Evolutionary conservation across 2,888 invertebrate genomes (phyloP), one percentile per base, ranked within the genome.

Genomic region (Asteroscopus sphinx): DNA sequence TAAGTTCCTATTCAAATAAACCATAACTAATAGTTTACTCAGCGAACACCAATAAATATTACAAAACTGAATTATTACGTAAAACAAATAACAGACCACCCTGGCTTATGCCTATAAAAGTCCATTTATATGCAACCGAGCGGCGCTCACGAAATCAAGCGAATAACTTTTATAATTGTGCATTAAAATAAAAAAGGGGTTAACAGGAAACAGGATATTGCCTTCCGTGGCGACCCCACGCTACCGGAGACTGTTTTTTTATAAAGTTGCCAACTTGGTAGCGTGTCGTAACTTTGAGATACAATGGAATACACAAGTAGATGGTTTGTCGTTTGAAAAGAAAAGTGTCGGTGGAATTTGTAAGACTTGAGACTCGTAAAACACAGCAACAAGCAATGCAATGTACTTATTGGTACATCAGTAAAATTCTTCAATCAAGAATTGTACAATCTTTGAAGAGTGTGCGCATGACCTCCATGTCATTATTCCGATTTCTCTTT

Each of bases 181-280:
- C 79, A 85, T 88, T 87, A 85, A 86, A 90, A 90, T 88, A 90
- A 90, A 88, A 89, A 89, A 88, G 91, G 92, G 91, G 80, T 78
- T 87, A 87, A 73, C 83, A 80, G 90, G 91, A 86, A 87, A 90
- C 91, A 80, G 93, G 93, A 93, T 90, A 91, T 90, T 87, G 86
- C 86, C 92, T 91, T 93, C 93, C 93, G 91, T 70, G 86, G 87
- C 88, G 89, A 89, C 91, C 89, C 88, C 68, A 76, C 73, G 81
- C 78, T 83, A 85, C 87, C 85, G 81, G 68, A 76, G 80, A 69
- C 64, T 59, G 57, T 68, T 58, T 66, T 74, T 65, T 74, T 67
- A 67, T 55, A 54, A 46, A 76, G 76, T 78, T 78, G 64, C 56
- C 70, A 76, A 82, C 77, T 75, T 81, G 81, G 69, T 66, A 74